Evolutionary conservation across 2,113 vertebrate species (phyloP), one percentile per base, ranked within the genome.

Genomic region (Ifrita kowaldi): DNA sequence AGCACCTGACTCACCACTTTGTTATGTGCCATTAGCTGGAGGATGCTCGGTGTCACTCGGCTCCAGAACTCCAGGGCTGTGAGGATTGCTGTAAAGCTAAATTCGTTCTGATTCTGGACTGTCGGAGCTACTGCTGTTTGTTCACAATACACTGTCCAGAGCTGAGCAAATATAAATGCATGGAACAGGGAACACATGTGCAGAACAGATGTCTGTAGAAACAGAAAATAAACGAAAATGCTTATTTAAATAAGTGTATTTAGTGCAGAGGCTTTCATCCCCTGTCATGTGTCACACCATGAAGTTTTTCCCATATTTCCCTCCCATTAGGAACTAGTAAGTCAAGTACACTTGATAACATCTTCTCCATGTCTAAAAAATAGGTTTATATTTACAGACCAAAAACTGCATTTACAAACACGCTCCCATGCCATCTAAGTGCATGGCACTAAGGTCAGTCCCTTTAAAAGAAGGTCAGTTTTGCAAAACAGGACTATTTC

Each of bases 141-240:
- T 90, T 99, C 99, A n/a, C 99, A 99, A 79, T 99, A 99, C 50
- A 99, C 99, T 16, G 99, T 99, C 99, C 99, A 99, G 80, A 99
- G 98, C 97, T 99, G 99, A 88, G 99, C 99, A 70, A 99, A 99
- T 98, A 99, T 99, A 97, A 99, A 99, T 28, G 99, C 99, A 27
- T 99, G 99, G 98, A 99, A 99, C 82, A 99, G 98, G 59, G 99
- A 99, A 94, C 99, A 99, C 99, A 99, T 99, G 97, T 99, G 99
- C 96, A 99, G 97, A 97, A 99, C 99, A 2, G 99, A 99, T 13
- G 99, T 99, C 99, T 99, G 98, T 21, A 92, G 86, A 96, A 94
- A 95, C 37, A 95, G 89, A 96, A 89, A 91, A 84, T 2, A 93
- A 20, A 75, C 35, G 67, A 73, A 82, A 82, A 71, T 4, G 4